Conservation (phyloP, 2,113 vertebrate genomes). For the Sinocyclocheilus anophthalmus region DNA sequence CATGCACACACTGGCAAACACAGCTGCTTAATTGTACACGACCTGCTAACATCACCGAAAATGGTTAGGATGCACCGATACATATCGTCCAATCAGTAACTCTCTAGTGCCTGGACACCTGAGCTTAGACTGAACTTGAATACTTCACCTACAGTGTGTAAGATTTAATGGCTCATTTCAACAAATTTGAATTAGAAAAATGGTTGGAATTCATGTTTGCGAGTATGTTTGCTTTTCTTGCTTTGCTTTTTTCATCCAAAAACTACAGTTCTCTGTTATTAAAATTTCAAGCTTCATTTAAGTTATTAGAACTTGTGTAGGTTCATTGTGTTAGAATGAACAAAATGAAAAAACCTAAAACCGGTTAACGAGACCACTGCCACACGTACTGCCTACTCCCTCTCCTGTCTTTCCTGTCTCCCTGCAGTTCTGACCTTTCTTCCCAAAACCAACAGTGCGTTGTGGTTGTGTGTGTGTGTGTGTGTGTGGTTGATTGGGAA, state of each 20-base stretch:
- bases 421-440: constrained; percentile 73
- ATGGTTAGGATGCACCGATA: background rate
- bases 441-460: constrained; percentile 58
- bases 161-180: background rate
- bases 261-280: background rate
- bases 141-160: background rate
- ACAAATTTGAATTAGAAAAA: background rate
- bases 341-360: background rate
- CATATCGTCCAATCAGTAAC: background rate
- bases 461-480: constrained; percentile 26
- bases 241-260: constrained; percentile 13
- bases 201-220: background rate
- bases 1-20: constrained; percentile 5
- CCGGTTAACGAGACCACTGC: background rate
- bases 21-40: constrained; percentile 3
- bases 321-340: background rate
- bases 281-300: constrained; percentile 2
- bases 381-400: background rate
- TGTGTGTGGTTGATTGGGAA: constrained; percentile 67
- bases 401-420: constrained; percentile 54
- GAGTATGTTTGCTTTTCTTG: background rate
- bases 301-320: background rate
- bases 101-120: background rate
- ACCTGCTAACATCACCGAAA: constrained; percentile 12
- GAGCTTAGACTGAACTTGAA: background rate